Evolutionary conservation across 2,888 invertebrate species (phyloP).

Genomic region (Meghimatium bilineatum): DNA sequence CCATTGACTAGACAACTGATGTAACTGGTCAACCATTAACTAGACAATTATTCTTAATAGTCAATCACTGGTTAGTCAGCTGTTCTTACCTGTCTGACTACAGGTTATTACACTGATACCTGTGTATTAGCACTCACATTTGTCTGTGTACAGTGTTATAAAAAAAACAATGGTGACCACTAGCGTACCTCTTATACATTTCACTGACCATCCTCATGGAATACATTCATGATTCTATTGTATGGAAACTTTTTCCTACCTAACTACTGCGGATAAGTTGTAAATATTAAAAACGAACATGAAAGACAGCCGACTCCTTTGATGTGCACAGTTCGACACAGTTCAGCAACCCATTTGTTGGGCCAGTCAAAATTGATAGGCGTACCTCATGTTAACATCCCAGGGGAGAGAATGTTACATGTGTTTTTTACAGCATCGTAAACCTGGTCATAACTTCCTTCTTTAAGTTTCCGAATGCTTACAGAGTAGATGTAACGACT

Average conservation of each 20-base stretch:
- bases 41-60: too few relatives aligned
- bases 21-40: too few relatives aligned
- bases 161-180: too few relatives aligned
- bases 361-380: background rate
- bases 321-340: slow-evolving; percentile 8
- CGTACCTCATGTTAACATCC: slow-evolving; percentile 8
- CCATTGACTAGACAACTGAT: too few relatives aligned
- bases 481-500: background rate
- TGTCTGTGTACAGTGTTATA: too few relatives aligned
- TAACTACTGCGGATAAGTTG: background rate
- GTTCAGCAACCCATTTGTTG: background rate
- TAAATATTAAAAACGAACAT: background rate
- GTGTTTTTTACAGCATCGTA: slow-evolving; percentile 11
- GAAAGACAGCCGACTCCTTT: slow-evolving; percentile 1
- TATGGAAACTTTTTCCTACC: background rate
- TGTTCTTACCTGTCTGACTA: too few relatives aligned
- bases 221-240: background rate
- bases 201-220: too few relatives aligned
- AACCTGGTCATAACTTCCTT: slow-evolving; percentile 6
- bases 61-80: too few relatives aligned
- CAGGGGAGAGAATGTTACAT: background rate
- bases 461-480: background rate
- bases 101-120: too few relatives aligned
- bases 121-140: too few relatives aligned
- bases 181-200: too few relatives aligned